Base-by-base conservation (phyloP, 1,140 invertebrate species). In the Drosophila watanabei region DNA sequence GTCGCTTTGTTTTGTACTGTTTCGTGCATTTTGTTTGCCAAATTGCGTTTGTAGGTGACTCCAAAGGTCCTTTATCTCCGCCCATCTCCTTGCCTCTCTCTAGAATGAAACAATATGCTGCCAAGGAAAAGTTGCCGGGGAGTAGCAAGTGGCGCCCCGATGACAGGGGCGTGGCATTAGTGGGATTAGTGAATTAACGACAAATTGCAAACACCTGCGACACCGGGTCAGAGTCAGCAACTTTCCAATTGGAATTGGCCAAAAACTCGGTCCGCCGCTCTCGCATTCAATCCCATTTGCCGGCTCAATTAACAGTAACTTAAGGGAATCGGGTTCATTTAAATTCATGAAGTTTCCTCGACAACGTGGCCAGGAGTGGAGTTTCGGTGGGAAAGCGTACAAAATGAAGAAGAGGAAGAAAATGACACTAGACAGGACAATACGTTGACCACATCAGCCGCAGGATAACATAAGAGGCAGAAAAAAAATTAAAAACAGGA, bases 31-130 rank as follows among this genome's bases (percentile, higher is more conserved):
- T 71, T 88, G 85, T 81, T 81, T 88, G 85, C 85, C 85, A 88
- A 88, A 89, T 88, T 88, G 85, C 85, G 86, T 85, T 88, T 89
- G 85, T 89, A 89, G 86, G 85, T 89, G 85, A 78, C 75, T 78
- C 64, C 57, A 60, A 39, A 28, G 66, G 68, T 56, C 68, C 68
- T 71, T 68, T 57, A 57, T 71, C 64, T 71, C 39, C 57, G 30
- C 32, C 48, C 72, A 49, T 73, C 71, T 41, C 61, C 82, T 83
- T 63, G 62, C 33, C 37, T 16, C 24, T 24, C 24, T 75, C 78
- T 39, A 51, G 65, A 81, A 68, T 64, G 83, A 81, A 81, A 90
- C 85, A 82, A 89, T 88, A 88, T 88, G 85, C 80, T 81, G 81
- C 51, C 69, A 54, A 18, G 18, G 30, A 70, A 24, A 39, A 37